Percentiles rank a stretch among this genome's conserved stretches.
Conservation (phyloP, 2,797 vertebrate species). For the Sciurus carolinensis region DNA sequence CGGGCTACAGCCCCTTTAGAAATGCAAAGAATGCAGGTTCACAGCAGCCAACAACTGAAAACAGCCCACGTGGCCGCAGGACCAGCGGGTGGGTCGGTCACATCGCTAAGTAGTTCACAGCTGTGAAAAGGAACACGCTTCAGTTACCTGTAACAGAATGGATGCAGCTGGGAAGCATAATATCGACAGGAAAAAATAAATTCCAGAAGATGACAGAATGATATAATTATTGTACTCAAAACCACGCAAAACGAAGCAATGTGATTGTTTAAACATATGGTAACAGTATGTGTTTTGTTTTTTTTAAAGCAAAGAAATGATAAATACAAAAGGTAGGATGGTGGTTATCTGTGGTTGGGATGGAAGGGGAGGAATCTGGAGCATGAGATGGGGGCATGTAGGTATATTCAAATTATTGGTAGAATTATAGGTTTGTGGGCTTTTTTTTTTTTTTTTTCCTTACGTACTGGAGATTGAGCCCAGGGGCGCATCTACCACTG, state of each 20-base stretch:
- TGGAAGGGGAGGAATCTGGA: background rate
- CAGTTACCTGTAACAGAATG: background rate
- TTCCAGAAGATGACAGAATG: background rate
- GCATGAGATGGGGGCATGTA: background rate
- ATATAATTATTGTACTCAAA: background rate
- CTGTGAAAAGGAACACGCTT: background rate
- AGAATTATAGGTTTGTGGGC: background rate
- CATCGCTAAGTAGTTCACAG: background rate
- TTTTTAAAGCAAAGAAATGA: background rate
- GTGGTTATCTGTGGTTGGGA: background rate
- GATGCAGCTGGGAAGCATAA: background rate
- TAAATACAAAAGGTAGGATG: background rate
- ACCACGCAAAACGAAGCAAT: background rate
- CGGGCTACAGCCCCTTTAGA: background rate
- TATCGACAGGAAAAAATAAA: background rate
- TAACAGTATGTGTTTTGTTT: background rate
- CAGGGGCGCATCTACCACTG: too few species aligned
- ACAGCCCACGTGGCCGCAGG: too few species aligned
- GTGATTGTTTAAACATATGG: background rate
- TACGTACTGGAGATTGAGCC: background rate
- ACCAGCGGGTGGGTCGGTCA: background rate
- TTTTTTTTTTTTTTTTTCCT: background rate
- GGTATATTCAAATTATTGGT: background rate
- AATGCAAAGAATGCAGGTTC: background rate
- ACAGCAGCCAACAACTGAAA: background rate